Percentiles rank a stretch among this genome's conserved stretches.
phyloP scores from a whole-genome alignment of 2,797 vertebrate species.

The Falco peregrinus region DNA sequence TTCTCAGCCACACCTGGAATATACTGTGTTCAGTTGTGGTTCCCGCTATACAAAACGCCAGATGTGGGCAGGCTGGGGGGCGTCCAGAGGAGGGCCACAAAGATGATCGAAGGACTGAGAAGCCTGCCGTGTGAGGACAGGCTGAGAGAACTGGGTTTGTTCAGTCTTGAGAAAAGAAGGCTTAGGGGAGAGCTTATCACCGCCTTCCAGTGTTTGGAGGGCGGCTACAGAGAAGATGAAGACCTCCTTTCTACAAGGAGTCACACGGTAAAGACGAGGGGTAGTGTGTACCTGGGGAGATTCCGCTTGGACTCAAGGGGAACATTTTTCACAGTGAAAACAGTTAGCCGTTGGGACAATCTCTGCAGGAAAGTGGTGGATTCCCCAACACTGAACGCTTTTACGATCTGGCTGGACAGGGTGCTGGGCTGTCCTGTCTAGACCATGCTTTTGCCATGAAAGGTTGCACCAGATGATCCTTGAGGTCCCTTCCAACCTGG shows the following conservation, averaged over 20 bases:
- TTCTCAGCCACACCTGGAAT: background rate
- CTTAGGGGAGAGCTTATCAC: background rate
- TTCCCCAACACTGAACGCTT: background rate
- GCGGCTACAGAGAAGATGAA: background rate
- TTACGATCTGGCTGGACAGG: background rate
- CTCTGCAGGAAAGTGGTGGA: background rate
- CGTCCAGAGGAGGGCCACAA: background rate
- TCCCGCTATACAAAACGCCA: no score
- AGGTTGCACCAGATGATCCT: background rate
- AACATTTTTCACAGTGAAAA: background rate
- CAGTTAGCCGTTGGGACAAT: background rate
- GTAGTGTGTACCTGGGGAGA: background rate
- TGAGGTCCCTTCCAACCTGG: background rate
- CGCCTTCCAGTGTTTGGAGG: background rate
- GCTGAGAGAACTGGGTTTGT: background rate
- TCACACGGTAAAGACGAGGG: background rate
- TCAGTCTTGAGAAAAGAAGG: background rate
- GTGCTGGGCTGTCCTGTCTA: background rate
- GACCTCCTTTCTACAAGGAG: background rate
- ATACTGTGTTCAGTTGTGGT: no score
- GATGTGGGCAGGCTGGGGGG: background rate
- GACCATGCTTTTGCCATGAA: background rate
- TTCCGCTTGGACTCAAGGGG: background rate
- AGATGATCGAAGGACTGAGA: background rate
- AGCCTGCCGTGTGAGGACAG: background rate